A percentile compares a stretch with the other conserved stretches of the same genome.
phyloP scores from a whole-genome alignment of 35 echinoderm and acorn worm species.

The Holothuria glaberrima region DNA sequence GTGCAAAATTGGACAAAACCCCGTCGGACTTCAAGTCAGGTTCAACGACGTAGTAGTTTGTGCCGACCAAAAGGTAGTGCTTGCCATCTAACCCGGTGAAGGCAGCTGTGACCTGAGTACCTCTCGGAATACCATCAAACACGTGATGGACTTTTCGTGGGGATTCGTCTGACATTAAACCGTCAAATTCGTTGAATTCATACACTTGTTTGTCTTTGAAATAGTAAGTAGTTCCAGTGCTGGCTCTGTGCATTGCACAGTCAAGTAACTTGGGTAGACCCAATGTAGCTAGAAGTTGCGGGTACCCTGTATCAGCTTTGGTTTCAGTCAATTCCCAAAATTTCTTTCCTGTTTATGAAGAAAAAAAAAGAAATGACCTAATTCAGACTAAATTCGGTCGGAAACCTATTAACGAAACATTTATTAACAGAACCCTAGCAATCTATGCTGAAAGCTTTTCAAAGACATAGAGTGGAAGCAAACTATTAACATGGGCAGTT shows the following conservation, averaged over 20 bases:
- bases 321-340: constrained; percentile 2
- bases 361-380: too few relatives aligned
- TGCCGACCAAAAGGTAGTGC: constrained; percentile 22
- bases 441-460: too few relatives aligned
- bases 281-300: not conserved
- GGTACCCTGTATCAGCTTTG: not conserved
- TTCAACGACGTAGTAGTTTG: constrained; percentile 31
- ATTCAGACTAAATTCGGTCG: too few relatives aligned
- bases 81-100: constrained; percentile 39
- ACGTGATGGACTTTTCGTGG: constrained; percentile 1
- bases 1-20: constrained; percentile 26
- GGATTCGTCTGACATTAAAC: not conserved
- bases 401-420: too few relatives aligned
- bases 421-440: too few relatives aligned
- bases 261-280: not conserved
- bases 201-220: constrained; percentile 42
- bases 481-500: too few relatives aligned
- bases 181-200: constrained; percentile 16
- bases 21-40: not conserved
- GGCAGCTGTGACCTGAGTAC: constrained; percentile 27
- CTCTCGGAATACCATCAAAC: constrained; percentile 43
- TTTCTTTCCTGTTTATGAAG: not conserved
- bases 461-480: too few relatives aligned
- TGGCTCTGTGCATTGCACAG: constrained; percentile 46
- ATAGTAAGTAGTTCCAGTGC: constrained; percentile 17